Percentiles rank a stretch among this genome's conserved stretches.
phyloP scores from a whole-genome alignment of 2,113 vertebrate species.

The Capreolus pygargus region DNA sequence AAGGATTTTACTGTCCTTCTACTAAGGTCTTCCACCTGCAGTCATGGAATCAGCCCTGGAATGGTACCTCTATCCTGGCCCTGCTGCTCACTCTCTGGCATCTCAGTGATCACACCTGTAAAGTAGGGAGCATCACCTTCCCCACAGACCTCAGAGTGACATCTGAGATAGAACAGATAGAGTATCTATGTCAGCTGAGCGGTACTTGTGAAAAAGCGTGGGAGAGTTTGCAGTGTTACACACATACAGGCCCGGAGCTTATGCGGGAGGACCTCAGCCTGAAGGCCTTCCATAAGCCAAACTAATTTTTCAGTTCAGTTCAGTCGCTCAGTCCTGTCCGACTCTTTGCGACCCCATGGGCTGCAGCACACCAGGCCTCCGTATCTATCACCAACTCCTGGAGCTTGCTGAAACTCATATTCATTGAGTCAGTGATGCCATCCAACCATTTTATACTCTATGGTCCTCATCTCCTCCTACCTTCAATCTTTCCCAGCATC shows the following conservation, averaged over 20 bases:
- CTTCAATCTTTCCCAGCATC: neutral
- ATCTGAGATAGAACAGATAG: neutral
- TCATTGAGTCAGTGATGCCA: neutral
- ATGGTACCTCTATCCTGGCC: neutral
- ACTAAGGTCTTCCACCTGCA: neutral
- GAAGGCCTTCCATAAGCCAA: neutral
- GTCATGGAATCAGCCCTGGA: rapidly evolving
- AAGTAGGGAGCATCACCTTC: neutral
- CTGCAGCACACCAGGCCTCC: rapidly evolving
- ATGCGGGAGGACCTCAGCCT: neutral
- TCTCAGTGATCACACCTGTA: neutral
- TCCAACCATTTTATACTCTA: neutral
- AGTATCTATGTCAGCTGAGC: rapidly evolving
- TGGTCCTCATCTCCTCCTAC: neutral
- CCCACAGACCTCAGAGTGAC: neutral
- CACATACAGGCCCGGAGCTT: neutral
- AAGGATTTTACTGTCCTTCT: neutral
- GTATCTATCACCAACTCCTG: neutral
- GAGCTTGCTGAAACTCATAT: neutral
- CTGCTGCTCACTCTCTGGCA: neutral
- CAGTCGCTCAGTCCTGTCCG: rapidly evolving
- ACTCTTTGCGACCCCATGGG: neutral
- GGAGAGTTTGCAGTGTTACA: rapidly evolving
- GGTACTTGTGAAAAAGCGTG: rapidly evolving
- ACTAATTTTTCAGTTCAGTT: neutral